Base-by-base conservation (phyloP, 2,797 vertebrate species). In the Xenopus petersii region DNA sequence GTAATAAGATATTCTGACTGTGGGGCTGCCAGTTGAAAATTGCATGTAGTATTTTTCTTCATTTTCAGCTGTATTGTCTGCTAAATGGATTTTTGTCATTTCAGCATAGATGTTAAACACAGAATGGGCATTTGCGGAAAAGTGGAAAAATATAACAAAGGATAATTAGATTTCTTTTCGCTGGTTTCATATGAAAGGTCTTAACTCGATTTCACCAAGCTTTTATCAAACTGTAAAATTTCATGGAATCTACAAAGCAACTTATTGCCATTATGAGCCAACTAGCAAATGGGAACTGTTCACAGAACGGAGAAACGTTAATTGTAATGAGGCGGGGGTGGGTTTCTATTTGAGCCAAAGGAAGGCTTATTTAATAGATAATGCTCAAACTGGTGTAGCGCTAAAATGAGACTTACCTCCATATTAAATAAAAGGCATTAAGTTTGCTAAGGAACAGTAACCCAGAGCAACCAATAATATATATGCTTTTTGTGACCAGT, bases 201-300 rank as follows among this genome's bases (percentile, higher is more conserved):
- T 80, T 84, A 82, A 2, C 13, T 64, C 48, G 73, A 80, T 75
- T 82, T 81, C 73, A 86, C 83, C 86, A 76, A 67, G 36, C 73
- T 81, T 86, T 86, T 80, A 81, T 84, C 82, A 86, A 74, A 5
- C 8, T 63, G 33, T 80, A 77, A 63, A 79, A 84, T 83, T 88
- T 88, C 83, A 83, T 75, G 84, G 85, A 80, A 6, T 76, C 48
- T 12, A 0, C 59, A 75, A 0, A 2, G 64, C 82, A 86, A 76
- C 63, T 83, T 79, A 87, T 73, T 77, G 63, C 67, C 80, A 82
- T 83, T 86, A 68, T 82, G 65, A 75, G 36, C 36, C 36, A 42
- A 42, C 36, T 42, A 42, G 36, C 36, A 42, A 42, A 42, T 42
- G 36, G 36, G 36, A 42, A 42, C 4, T 42, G 36, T 42, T 6